Base-by-base conservation (phyloP, 2,113 vertebrate genomes). In the Petroica traversi region DNA sequence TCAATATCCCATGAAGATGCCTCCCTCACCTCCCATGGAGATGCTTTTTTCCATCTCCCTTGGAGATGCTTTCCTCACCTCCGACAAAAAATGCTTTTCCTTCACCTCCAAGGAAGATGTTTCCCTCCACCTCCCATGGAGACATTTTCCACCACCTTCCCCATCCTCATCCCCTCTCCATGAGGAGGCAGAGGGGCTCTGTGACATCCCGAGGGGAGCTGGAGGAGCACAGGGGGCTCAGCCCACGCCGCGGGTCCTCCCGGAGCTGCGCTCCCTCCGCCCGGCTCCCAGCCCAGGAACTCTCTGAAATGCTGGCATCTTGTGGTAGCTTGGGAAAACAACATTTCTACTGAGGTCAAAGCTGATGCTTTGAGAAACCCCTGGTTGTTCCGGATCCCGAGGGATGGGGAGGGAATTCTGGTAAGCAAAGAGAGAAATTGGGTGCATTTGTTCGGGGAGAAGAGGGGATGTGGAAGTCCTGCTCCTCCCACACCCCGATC, bases 241-340 rank as follows among this genome's bases (percentile, higher is more conserved):
- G 28, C 13, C 19, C 55, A 0, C 0, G 9, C 77, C 19, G 16
- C 49, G 5, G 43, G 5, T 46, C 49, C 52, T 34, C 7, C 34
- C 24, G 11, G 12, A 8, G 57, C 72, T 11, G 36, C 38, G 15
- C 46, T 26, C 11, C 26, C 12, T 4, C 25, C 8, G 15, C 40
- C 51, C 3, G 45, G 33, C 52, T 76, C 38, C 45, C 58, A 1
- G 40, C 20, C 3, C 59, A 0, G 20, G 15, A 87, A 41, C 57
- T 2, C 85, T 97, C 95, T 84, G 95, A 95, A 96, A 96, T 95
- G 96, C 93, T 92, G 97, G 55, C 97, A 96, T 91, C 97, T 96
- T 68, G 95, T 93, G 97, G 93, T 69, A 62, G 16, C 26, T 43
- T 2, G n/a, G 63, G 29, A 92, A 75, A 88, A 95, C 8, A 69